Evolutionary conservation across 2,888 invertebrate genomes (phyloP).

Genomic region (Nomada ruficornis): DNA sequence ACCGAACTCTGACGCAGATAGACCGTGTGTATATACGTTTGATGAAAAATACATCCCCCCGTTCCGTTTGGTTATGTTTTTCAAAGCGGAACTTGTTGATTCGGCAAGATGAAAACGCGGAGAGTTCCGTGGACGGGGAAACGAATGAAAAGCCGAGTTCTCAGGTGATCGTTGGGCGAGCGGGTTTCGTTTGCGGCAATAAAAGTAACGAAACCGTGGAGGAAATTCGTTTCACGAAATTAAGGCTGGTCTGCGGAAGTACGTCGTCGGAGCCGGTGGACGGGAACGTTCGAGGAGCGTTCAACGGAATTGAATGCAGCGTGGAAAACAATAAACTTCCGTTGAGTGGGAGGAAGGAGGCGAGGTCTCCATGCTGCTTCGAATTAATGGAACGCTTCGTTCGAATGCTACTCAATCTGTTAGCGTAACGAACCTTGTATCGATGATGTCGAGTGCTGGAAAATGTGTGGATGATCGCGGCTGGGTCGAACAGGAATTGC

Average conservation of each 20-base stretch:
- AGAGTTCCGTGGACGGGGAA: not conserved
- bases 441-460: not conserved
- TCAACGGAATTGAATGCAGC: slow-evolving; percentile 27
- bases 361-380: not conserved
- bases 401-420: slow-evolving; percentile 7
- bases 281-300: slow-evolving; percentile 4
- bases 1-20: not conserved
- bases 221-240: slow-evolving; percentile 23
- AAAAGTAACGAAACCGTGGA: slow-evolving; percentile 16
- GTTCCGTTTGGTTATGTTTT: slow-evolving; percentile 15
- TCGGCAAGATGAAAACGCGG: not conserved
- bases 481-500: not conserved
- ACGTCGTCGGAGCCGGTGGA: slow-evolving; percentile 9
- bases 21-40: not conserved
- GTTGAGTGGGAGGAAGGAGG: not conserved
- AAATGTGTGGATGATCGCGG: not conserved
- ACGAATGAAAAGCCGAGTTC: not conserved
- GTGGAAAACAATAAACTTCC: slow-evolving; percentile 16
- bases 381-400: slow-evolving; percentile 14
- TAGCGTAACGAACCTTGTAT: slow-evolving; percentile 1
- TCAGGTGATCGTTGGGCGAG: not conserved
- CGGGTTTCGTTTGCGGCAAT: not conserved
- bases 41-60: not conserved
- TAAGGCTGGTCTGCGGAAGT: slow-evolving; percentile 15
- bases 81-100: slow-evolving; percentile 32